Evolutionary conservation across 37 sponge, comb jelly and placozoan species (phyloP).

Genomic region (Mnemiopsis leidyi): DNA sequence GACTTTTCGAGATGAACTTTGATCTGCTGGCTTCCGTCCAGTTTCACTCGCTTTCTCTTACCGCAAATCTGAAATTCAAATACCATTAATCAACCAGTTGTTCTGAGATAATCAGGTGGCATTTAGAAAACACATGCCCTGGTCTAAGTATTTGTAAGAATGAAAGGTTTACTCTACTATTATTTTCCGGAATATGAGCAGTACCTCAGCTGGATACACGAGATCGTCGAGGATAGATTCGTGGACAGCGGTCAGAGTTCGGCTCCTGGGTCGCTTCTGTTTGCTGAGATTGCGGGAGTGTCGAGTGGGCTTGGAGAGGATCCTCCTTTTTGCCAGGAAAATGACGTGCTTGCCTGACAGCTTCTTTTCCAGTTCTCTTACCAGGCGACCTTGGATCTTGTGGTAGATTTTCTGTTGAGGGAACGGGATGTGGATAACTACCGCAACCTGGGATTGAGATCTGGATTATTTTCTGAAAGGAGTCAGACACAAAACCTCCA

Average conservation of each 20-base stretch:
- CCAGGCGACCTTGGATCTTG: conserved; percentile 83
- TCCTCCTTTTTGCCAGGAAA: conserved; percentile 86
- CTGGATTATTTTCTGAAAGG: not conserved
- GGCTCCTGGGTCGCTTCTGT: conserved; percentile 90
- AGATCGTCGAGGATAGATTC: conserved; percentile 91
- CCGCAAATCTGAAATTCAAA: conserved; percentile 83
- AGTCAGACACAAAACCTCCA: no score
- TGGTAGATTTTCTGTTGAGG: conserved; percentile 87
- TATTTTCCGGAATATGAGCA: no score
- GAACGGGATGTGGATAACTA: conserved; percentile 88
- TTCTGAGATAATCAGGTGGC: not conserved
- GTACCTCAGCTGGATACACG: conserved; percentile 89
- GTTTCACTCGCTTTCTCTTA: conserved; percentile 83
- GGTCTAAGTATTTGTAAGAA: not conserved
- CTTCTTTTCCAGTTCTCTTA: conserved; percentile 97
- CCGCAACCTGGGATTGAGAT: conserved; percentile 73
- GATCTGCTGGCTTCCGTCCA: conserved; percentile 87
- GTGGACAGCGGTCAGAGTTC: conserved; percentile 96
- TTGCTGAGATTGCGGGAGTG: conserved; percentile 84
- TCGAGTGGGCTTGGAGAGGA: conserved; percentile 87
- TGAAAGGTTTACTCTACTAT: not conserved
- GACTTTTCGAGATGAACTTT: conserved; percentile 93
- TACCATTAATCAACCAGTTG: no score
- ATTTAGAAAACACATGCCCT: not conserved
- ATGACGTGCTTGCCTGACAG: conserved; percentile 90